These are phyloP conservation scores for Bucorvus abyssinicus DNA, from an alignment of 2,797 vertebrate species.

Conservation along the genomic window DNA sequence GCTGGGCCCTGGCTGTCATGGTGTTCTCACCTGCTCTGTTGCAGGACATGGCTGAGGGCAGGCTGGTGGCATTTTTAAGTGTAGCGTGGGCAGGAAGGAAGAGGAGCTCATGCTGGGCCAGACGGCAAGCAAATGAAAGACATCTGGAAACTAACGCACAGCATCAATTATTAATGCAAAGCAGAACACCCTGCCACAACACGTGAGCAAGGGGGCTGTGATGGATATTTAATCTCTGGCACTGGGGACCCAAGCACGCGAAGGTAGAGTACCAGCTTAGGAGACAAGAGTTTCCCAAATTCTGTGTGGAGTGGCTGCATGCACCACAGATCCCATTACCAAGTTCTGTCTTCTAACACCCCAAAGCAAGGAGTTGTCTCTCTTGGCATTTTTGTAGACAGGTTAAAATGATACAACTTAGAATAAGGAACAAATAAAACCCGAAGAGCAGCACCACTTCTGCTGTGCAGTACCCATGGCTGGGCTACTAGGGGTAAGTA, in stretches of 20 bases:
- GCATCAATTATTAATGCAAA: slow-evolving; percentile 49
- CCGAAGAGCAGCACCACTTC: not conserved
- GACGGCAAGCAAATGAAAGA: not conserved
- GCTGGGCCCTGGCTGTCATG: not conserved
- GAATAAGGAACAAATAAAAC: not conserved
- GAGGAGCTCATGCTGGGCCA: not conserved
- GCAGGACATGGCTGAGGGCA: not conserved
- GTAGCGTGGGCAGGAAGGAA: not conserved
- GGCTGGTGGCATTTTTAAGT: not conserved
- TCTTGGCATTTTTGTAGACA: not conserved
- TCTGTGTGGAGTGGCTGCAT: not conserved
- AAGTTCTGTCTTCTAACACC: not conserved
- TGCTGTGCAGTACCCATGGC: not conserved
- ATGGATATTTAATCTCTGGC: slow-evolving; percentile 9
- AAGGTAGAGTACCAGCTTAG: not conserved
- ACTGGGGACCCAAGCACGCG: not conserved
- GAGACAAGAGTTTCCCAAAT: not conserved
- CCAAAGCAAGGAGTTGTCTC: rapidly evolving
- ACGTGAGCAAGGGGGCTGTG: not conserved
- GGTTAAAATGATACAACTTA: not conserved
- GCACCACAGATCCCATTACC: rapidly evolving
- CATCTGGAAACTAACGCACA: slow-evolving; percentile 17
- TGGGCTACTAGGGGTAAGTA: not conserved
- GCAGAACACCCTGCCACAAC: slow-evolving; percentile 22
- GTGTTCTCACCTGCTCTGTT: not conserved